A percentile compares a stretch with the other conserved stretches of the same genome.
Conservation (phyloP, 2,888 invertebrate genomes). For the Helleia helle region DNA sequence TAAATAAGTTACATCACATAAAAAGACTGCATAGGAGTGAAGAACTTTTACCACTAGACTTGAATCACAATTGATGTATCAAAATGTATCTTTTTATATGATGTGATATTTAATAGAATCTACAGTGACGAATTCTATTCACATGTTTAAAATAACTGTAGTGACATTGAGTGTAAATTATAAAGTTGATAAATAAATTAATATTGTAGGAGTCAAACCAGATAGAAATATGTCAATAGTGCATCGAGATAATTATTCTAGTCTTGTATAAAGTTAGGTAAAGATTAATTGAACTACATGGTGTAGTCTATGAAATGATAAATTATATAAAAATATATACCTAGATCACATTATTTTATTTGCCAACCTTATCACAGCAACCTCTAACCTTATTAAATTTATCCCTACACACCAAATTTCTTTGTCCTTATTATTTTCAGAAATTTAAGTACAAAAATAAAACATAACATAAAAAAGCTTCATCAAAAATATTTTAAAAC, state of each 20-base stretch:
- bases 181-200: not conserved
- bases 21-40: too few species aligned
- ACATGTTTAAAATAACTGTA: not conserved
- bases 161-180: not conserved
- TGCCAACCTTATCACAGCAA: slow-evolving; percentile 12
- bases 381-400: slow-evolving; percentile 1
- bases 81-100: too few species aligned
- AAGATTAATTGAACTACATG: not conserved
- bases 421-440: too few species aligned
- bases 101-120: not conserved
- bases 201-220: not conserved
- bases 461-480: too few species aligned
- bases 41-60: too few species aligned
- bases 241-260: not conserved
- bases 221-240: not conserved
- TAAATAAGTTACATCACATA: too few species aligned
- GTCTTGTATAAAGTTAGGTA: not conserved
- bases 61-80: too few species aligned
- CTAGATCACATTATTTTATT: slow-evolving; percentile 10
- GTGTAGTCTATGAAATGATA: not conserved
- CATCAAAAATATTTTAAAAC: too few species aligned
- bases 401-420: too few species aligned
- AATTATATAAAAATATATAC: slow-evolving; percentile 5
- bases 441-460: not conserved
- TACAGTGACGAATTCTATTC: not conserved